Evolutionary conservation across 1,140 invertebrate species (phyloP).

Genomic region (Vanessa atalanta): DNA sequence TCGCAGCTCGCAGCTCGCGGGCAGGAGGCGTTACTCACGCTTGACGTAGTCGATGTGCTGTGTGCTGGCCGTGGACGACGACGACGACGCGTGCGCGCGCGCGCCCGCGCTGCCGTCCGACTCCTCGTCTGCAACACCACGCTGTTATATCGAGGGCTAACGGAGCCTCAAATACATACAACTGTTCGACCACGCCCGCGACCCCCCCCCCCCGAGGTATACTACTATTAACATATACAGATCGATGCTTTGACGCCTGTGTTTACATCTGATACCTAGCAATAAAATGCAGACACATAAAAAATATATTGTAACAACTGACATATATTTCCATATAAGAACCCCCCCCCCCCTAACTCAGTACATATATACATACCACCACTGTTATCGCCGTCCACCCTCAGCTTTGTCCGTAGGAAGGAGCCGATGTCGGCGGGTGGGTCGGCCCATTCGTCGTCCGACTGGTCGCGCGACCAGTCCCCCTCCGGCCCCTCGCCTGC

Average conservation of each 20-base stretch:
- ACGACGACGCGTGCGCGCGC: conserved; percentile 47
- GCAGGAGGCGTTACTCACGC: no score
- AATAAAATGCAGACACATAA: no score
- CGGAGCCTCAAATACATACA: no score
- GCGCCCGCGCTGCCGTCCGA: conserved; percentile 54
- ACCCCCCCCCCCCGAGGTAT: no score
- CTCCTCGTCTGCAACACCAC: conserved; percentile 54
- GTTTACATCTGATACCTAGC: no score
- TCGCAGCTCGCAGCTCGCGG: no score
- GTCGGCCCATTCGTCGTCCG: conserved; percentile 77
- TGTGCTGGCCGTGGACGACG: conserved; percentile 45
- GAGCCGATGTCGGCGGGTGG: conserved; percentile 68
- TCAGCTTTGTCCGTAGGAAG: conserved; percentile 64
- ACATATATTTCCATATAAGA: no score
- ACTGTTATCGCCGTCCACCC: conserved; percentile 75
- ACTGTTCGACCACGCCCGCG: no score
- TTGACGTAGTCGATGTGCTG: conserved; percentile 43
- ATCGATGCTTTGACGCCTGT: no score
- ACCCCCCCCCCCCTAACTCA: neutral
- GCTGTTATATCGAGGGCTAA: no score
- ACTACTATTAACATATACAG: no score
- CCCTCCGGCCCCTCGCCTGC: conserved; percentile 39
- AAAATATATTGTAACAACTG: no score
- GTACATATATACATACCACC: conserved; percentile 59
- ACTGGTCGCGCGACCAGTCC: conserved; percentile 55